Evolutionary conservation across 2,113 vertebrate genomes (phyloP).

Genomic region (Rousettus leschenaultii): DNA sequence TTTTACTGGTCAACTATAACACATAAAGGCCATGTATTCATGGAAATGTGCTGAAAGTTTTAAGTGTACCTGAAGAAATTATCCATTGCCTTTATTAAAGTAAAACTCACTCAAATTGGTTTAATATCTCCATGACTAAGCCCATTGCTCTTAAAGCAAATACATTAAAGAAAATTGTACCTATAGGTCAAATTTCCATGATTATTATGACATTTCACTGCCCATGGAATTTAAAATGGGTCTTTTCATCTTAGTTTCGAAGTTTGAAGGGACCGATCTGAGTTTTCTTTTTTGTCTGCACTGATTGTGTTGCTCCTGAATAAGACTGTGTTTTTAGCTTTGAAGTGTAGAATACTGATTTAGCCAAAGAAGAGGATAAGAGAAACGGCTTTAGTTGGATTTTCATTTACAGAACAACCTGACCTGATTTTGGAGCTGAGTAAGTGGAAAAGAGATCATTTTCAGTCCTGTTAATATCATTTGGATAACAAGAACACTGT

Average conservation of each 20-base stretch:
- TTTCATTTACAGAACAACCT: conserved; percentile 62
- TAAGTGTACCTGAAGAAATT: not conserved
- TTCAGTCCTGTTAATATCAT: conserved; percentile 32
- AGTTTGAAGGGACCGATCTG: conserved; percentile 28
- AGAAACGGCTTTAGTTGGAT: conserved; percentile 21
- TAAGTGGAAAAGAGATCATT: conserved; percentile 31
- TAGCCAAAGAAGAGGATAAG: conserved; percentile 48
- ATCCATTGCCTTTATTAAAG: not conserved
- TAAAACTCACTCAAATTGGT: not conserved
- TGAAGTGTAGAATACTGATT: conserved; percentile 58
- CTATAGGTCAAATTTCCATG: not conserved
- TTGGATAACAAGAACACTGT: not conserved
- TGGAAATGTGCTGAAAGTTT: not conserved
- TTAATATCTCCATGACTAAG: not conserved
- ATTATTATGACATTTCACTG: conserved; percentile 40
- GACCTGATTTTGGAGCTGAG: conserved; percentile 62
- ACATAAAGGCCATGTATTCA: not conserved
- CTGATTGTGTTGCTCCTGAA: conserved; percentile 47
- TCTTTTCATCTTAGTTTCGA: conserved; percentile 57
- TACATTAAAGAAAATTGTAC: not conserved
- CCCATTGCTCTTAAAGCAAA: conserved; percentile 9
- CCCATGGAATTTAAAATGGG: conserved; percentile 39
- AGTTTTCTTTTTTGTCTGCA: conserved; percentile 52
- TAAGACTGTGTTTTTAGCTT: conserved; percentile 43
- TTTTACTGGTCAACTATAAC: not conserved